Evolutionary conservation across 2,113 vertebrate genomes (phyloP), one percentile per base, ranked within the genome.

Genomic region (Aegotheles bennettii): DNA sequence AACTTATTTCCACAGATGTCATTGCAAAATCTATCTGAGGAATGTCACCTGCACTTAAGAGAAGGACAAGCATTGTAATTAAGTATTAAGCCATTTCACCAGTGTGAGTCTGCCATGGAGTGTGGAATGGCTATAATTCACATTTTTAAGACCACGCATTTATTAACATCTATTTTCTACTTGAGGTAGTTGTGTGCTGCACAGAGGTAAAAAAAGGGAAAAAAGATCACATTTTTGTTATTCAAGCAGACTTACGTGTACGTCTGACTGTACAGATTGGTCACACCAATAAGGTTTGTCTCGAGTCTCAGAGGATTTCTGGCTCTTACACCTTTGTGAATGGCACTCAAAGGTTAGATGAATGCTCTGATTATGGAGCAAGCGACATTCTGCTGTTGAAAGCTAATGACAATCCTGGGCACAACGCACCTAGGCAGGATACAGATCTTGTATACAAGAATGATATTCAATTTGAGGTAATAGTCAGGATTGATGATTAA

Each of bases 111-210:
- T 98, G 96, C 95, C 28, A 70, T 5, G 50, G 93, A 97, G 93
- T 97, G 95, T 97, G 96, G 98, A 98, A 97, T 93, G 94, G 95
- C 96, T 95, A 57, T 96, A 97, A 97, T 96, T 98, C 97, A 97
- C 95, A 87, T 96, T 97, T 98, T 98, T 96, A 97, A 97, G 96
- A 96, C 94, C 92, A 86, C 1, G 61, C 96, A 97, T 97, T 97
- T 96, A 97, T 98, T 97, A 97, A 93, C 97, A 97, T 97, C 94
- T 90, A 91, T 96, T 97, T 97, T 91, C 85, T 84, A 70, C 85
- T 97, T 92, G 95, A 97, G 96, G 96, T 96, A 97, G 81, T 3
- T 5, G 53, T 59, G 68, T 83, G 93, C 82, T 60, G 23, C 76
- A 70, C 69, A 71, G 83, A 91, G 53, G 90, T 85, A 51, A 82